Conservation (phyloP, 2,888 invertebrate species). For the Drosophila eohydei region DNA sequence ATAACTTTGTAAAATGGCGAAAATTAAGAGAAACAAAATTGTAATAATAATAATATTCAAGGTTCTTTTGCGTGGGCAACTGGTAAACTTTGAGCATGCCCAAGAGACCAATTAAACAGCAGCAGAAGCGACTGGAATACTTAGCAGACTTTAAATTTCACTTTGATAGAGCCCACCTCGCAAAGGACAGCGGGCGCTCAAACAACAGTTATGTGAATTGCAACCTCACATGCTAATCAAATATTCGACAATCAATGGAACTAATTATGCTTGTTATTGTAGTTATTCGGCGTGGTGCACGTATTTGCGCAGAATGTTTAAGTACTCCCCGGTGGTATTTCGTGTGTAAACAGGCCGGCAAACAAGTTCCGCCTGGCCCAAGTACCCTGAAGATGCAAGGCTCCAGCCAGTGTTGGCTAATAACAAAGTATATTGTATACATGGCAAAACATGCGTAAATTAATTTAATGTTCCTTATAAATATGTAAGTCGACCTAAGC, state of each 20-base stretch:
- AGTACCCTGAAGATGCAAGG: not conserved
- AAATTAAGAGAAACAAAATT: conserved; percentile 11
- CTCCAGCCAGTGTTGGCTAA: conserved; percentile 26
- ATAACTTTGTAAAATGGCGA: conserved; percentile 48
- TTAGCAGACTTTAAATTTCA: conserved; percentile 37
- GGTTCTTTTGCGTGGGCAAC: conserved; percentile 15
- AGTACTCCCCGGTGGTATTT: conserved; percentile 36
- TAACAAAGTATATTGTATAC: conserved; percentile 46
- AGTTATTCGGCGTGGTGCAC: conserved; percentile 3
- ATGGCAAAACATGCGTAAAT: conserved; percentile 76
- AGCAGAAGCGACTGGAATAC: conserved; percentile 32
- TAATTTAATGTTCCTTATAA: conserved; percentile 81
- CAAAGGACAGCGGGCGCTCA: not conserved
- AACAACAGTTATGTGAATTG: conserved; percentile 19
- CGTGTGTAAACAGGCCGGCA: conserved; percentile 21
- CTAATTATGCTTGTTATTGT: conserved; percentile 49
- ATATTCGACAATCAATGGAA: conserved; percentile 49
- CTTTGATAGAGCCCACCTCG: not conserved
- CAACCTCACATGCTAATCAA: conserved; percentile 46
- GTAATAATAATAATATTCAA: conserved; percentile 46
- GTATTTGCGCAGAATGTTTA: conserved; percentile 32
- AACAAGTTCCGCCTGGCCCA: conserved; percentile 20
- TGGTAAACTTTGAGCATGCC: conserved; percentile 39
- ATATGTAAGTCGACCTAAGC: conserved; percentile 72
- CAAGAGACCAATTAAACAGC: conserved; percentile 40